Base-by-base conservation (phyloP, 2,113 vertebrate genomes). In the Tilapia sparmanii region DNA sequence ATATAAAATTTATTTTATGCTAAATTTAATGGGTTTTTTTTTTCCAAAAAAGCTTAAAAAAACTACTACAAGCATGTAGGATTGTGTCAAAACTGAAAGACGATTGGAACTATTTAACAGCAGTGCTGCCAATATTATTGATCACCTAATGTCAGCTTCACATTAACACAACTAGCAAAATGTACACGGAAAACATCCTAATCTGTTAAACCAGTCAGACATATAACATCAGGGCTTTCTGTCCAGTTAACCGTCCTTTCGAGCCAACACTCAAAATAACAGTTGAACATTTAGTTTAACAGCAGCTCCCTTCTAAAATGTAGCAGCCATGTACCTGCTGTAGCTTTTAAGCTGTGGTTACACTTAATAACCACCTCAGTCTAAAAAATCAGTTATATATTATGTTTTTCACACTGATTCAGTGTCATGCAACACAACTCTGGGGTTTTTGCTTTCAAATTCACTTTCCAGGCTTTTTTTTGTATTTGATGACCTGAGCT, bases 111-210 rank as follows among this genome's bases (percentile, higher is more conserved):
- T 38, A 66, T 38, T 66, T 38, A 66, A 38, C 33, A 38, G 10
- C 19, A 38, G 61, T 66, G 19, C 10, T 66, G 4, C 10, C 33
- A 66, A 38, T 38, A 22, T 66, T 38, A 66, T 22, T 22, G 33
- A 66, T 66, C 10, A n/a, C 4, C 0, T 66, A 38, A 13, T 66
- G 61, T 66, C 61, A 66, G 61, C 61, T 38, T 66, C 33, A 13
- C 61, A 66, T 66, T 66, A 66, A 38, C 61, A 66, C 61, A 35
- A 66, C 33, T 38, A 66, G 19, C 33, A n/a, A n/a, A 66, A 66
- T 38, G 33, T 38, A 13, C 61, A 66, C 1, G 2, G 33, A 66
- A 66, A 66, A 66, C 19, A 66, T 38, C 19, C 19, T 66, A 38
- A 66, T 0, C 31, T 66, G 61, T 2, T 38, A 66, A 66, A 66